These are phyloP conservation scores for Anoura caudifer DNA, from an alignment of 2,113 vertebrate species.

Conservation along the genomic window DNA sequence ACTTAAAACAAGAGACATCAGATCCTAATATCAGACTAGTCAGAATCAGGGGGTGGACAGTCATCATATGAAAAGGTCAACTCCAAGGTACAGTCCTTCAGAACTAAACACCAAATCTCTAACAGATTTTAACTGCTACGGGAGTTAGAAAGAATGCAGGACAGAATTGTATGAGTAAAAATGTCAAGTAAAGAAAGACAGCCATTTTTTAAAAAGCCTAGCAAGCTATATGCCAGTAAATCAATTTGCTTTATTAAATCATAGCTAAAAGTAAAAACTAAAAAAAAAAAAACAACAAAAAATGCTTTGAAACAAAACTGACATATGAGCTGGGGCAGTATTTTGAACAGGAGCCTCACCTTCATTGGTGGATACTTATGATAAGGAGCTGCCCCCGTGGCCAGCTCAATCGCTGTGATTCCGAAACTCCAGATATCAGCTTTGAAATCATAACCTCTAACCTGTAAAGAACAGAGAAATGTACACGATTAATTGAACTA, in stretches of 20 bases:
- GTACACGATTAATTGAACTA: not conserved
- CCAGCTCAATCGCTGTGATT: slow-evolving; percentile 98
- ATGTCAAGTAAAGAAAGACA: no score
- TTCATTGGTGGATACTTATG: slow-evolving; percentile 99
- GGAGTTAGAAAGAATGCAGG: not conserved
- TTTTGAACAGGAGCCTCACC: slow-evolving; percentile 76
- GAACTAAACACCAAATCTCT: not conserved
- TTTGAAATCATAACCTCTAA: slow-evolving; percentile 98
- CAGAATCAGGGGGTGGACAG: not conserved
- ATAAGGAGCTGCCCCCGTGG: slow-evolving; percentile 96
- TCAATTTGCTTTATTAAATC: no score
- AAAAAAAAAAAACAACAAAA: no score
- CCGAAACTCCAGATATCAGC: slow-evolving; percentile 99
- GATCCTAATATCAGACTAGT: not conserved
- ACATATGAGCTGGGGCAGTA: not conserved
- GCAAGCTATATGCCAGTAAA: no score
- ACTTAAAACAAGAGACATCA: not conserved
- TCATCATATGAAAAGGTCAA: not conserved
- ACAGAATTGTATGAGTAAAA: not conserved
- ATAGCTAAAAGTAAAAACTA: no score
- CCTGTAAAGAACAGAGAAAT: slow-evolving; percentile 79
- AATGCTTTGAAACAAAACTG: not conserved
- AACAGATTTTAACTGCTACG: not conserved
- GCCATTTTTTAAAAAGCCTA: no score
- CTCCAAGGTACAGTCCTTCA: not conserved